A percentile compares a stretch with the other conserved stretches of the same genome.
Evolutionary conservation across 2,113 vertebrate genomes (phyloP).

Genomic region (Sylvia atricapilla): DNA sequence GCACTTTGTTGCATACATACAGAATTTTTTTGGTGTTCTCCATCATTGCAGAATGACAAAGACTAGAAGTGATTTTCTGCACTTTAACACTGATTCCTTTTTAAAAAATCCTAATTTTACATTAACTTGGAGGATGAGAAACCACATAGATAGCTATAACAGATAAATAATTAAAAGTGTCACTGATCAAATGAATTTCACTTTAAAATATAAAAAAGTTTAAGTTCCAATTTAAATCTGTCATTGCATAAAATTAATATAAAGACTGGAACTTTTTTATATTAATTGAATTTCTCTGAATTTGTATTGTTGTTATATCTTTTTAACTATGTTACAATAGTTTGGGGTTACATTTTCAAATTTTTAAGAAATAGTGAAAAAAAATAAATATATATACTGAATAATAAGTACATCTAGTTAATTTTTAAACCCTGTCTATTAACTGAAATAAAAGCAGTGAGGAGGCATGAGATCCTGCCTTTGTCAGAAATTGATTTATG

Average conservation of each 20-base stretch:
- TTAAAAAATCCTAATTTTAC: background rate
- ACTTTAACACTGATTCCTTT: background rate
- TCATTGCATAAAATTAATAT: background rate
- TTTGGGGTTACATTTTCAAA: background rate
- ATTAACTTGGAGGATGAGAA: background rate
- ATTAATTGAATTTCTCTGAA: background rate
- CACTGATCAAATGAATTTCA: background rate
- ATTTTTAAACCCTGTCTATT: background rate
- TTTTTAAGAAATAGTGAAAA: background rate
- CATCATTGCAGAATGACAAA: background rate
- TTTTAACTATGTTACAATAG: background rate
- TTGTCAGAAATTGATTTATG: background rate
- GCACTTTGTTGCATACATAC: background rate
- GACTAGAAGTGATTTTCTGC: background rate
- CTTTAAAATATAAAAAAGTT: background rate
- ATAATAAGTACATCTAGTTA: background rate
- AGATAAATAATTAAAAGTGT: background rate
- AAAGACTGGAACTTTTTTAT: background rate
- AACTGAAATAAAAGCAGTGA: background rate
- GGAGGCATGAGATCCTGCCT: background rate
- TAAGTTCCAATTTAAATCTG: background rate
- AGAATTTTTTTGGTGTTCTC: background rate
- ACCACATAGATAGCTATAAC: background rate
- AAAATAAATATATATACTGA: background rate
- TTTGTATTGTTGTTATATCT: background rate